Percentiles rank a stretch among this genome's conserved stretches.
Conservation (phyloP, 64 coral and sea anemone genomes). For the Dendrophyllia cribrosa region DNA sequence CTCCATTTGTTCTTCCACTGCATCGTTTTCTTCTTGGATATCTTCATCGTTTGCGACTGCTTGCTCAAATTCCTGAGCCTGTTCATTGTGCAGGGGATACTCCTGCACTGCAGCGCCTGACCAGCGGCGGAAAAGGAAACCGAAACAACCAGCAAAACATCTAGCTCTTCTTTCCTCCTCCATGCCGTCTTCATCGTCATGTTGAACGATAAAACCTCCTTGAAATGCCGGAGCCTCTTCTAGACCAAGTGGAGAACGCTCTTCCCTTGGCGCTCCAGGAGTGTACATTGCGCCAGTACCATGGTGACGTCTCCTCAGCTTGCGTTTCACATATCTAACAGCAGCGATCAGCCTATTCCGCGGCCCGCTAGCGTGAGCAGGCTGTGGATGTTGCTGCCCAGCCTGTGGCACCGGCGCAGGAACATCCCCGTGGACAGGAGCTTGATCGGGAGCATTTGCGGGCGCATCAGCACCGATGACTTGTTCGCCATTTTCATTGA, state of each 20-base stretch:
- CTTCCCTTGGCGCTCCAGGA: conserved; percentile 7
- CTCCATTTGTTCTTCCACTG: not conserved
- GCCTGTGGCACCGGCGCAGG: not conserved
- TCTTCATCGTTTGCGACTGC: not conserved
- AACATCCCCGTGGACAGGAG: too few relatives aligned
- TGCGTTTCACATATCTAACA: conserved; percentile 14
- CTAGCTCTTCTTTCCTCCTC: not conserved
- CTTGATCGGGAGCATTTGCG: not conserved
- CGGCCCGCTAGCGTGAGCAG: not conserved
- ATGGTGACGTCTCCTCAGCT: not conserved
- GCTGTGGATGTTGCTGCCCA: not conserved
- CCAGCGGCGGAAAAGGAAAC: not conserved
- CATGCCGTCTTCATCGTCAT: not conserved
- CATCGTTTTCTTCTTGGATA: not conserved
- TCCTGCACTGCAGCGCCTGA: not conserved
- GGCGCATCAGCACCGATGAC: not conserved
- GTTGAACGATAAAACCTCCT: not conserved
- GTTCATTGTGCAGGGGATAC: not conserved
- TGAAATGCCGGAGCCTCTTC: conserved; percentile 4
- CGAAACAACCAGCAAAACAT: not conserved
- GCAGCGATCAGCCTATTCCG: not conserved
- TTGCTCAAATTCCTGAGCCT: conserved; percentile 8
- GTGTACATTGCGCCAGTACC: not conserved
- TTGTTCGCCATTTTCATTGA: not conserved
- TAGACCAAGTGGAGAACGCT: not conserved